Base-by-base conservation (phyloP, 2,797 vertebrate genomes). In the Rousettus madagascariensis region DNA sequence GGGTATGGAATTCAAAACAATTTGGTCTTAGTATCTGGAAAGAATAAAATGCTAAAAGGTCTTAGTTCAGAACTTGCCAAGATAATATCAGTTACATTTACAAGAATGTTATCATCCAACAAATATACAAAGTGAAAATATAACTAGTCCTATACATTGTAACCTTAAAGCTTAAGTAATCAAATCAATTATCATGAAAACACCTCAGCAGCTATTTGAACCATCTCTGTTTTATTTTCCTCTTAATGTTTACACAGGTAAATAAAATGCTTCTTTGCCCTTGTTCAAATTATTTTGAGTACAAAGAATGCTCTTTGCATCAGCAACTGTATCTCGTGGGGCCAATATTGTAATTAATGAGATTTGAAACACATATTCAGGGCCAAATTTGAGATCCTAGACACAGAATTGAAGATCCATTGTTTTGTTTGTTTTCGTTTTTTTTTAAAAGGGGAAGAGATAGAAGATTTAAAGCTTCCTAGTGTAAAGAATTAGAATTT, bases 311-410 rank as follows among this genome's bases (percentile, higher is more conserved):
- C 96, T 97, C 96, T 91, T 98, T 97, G 97, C 96, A 97, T 97
- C 93, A 98, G 97, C 96, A 82, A 59, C 96, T 93, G 78, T 68
- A 92, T 97, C 97, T 98, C 98, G 19, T 13, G 96, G 96, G 98
- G 97, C 97, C 94, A 87, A 8, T 82, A 69, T 84, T 98, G 97
- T 98, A 98, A 98, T 98, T 98, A 98, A 97, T 96, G 97, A 97
- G 97, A 97, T 97, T 95, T 94, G 94, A 98, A 98, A 97, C 96
- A 94, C 96, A 93, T 94, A 97, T 93, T 79, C 94, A 59, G 93
- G 97, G 97, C 69, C 86, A 96, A 97, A 97, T 96, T 90, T 96
- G 90, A 94, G 96, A 97, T 98, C 95, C 95, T 88, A 55, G 12
- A 90, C 72, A 82, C 94, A 97, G 94, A 96, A 97, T 41, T 74